These are phyloP conservation scores for Orchesella cincta DNA, from an alignment of 1,140 invertebrate genomes.

Conservation along the genomic window DNA sequence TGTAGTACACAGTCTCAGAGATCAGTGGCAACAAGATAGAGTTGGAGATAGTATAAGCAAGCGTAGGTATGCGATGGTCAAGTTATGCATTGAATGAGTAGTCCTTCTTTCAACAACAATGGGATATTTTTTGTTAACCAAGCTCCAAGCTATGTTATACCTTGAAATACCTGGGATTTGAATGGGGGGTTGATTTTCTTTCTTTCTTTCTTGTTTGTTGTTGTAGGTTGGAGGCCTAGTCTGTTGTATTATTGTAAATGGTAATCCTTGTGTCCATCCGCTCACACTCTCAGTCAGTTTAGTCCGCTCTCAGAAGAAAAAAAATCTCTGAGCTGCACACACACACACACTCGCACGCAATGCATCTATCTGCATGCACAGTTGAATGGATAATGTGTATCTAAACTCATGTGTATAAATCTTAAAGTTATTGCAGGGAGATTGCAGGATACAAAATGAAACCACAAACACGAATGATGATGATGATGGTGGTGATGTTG, in stretches of 20 bases:
- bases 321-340: too few relatives aligned
- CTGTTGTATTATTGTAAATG: background rate
- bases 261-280: background rate
- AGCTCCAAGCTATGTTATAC: slow-evolving; percentile 17
- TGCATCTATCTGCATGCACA: background rate
- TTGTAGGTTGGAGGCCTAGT: slow-evolving; percentile 3
- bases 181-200: slow-evolving; percentile 19
- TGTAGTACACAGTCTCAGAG: too few relatives aligned
- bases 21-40: slow-evolving; percentile 6
- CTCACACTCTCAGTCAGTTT: background rate
- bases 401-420: background rate
- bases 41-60: background rate
- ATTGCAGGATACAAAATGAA: background rate
- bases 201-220: slow-evolving; percentile 1
- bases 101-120: background rate
- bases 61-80: slow-evolving; percentile 18
- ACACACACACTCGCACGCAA: too few relatives aligned
- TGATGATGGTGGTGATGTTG: background rate
- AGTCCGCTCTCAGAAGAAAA: background rate
- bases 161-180: slow-evolving; percentile 27
- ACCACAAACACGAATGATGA: background rate
- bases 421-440: background rate
- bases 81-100: background rate
- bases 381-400: slow-evolving; percentile 5
- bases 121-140: background rate